Base-by-base conservation (phyloP, 2,888 invertebrate genomes). In the Taphrorychus bicolor region DNA sequence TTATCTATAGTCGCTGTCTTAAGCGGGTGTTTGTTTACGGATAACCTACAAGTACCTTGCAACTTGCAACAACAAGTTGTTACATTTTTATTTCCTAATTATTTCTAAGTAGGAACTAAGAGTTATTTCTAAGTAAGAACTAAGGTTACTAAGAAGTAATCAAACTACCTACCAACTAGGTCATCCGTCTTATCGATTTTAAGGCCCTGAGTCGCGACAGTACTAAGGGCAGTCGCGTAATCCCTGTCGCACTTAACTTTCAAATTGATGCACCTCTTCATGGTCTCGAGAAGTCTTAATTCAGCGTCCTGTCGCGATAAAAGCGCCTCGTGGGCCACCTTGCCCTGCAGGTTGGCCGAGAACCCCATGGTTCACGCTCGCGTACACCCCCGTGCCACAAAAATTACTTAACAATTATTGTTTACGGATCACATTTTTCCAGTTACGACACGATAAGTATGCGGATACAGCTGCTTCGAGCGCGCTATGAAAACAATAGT, bases 231-330 rank as follows among this genome's bases (percentile, higher is more conserved):
- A 40, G 91, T 85, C 1, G 96, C 93, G 82, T 97, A 97, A 78
- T 97, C 96, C 73, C 93, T 87, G 82, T 97, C 97, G 78, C 92
- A 93, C 83, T 95, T 94, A 80, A 95, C 91, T 84, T 96, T 93
- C 73, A 91, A 88, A 73, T 90, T 87, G 64, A 97, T 87, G 77
- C 95, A 94, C 70, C 95, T 85, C 78, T 93, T 91, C 90, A 97
- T 95, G 71, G 91, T 91, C 80, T 97, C 97, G 86, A 97, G 87
- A 53, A 97, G 89, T 73, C 94, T 88, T 66, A 97, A 86, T 84
- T 97, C 97, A 17, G 95, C 94, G 81, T 97, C 97, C 83, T 97
- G 96, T 61, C 97, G 88, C 69, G 89, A 89, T 75, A 97, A 86
- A 75, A 97, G 86, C 72, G 95, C 95, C 83, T 96, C 96, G 82